Evolutionary conservation across 23 tunicate genomes (phyloP).

Genomic region (Ciona savignyi): DNA sequence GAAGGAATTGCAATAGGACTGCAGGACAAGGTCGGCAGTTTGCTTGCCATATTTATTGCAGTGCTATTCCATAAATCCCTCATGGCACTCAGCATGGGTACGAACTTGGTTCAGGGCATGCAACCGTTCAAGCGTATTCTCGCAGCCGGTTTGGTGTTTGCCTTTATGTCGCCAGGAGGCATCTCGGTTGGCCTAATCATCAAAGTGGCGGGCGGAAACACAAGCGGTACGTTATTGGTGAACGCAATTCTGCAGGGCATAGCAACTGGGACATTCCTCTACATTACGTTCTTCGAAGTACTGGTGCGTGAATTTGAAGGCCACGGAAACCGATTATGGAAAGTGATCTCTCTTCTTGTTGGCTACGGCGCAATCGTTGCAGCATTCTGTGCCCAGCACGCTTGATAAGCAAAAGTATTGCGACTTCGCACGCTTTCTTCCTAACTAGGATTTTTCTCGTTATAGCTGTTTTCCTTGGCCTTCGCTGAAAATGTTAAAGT

Average conservation of each 20-base stretch:
- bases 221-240: constrained; percentile 36
- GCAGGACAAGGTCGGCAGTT: constrained; percentile 45
- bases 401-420: too few species aligned
- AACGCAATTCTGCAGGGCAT: constrained; percentile 72
- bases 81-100: constrained; percentile 94
- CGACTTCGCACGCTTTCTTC: too few species aligned
- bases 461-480: too few species aligned
- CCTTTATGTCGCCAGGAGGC: constrained; percentile 66
- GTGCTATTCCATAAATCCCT: constrained; percentile 89
- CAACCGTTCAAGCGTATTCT: constrained; percentile 44
- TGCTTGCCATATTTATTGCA: constrained; percentile 76
- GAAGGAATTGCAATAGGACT: constrained; percentile 93
- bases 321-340: constrained; percentile 44
- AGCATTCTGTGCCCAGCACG: constrained; percentile 61
- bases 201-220: constrained; percentile 32
- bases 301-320: constrained; percentile 67
- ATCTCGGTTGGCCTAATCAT: constrained; percentile 58
- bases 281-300: constrained; percentile 91
- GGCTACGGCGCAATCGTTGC: constrained; percentile 61
- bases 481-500: too few species aligned
- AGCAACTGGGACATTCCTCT: constrained; percentile 87
- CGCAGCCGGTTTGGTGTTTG: constrained; percentile 51
- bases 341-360: constrained; percentile 47
- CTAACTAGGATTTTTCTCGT: too few species aligned
- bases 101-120: constrained; percentile 46